phyloP scores from a whole-genome alignment of 2,797 vertebrate genomes.

The Amblyopsis hoosieri region DNA sequence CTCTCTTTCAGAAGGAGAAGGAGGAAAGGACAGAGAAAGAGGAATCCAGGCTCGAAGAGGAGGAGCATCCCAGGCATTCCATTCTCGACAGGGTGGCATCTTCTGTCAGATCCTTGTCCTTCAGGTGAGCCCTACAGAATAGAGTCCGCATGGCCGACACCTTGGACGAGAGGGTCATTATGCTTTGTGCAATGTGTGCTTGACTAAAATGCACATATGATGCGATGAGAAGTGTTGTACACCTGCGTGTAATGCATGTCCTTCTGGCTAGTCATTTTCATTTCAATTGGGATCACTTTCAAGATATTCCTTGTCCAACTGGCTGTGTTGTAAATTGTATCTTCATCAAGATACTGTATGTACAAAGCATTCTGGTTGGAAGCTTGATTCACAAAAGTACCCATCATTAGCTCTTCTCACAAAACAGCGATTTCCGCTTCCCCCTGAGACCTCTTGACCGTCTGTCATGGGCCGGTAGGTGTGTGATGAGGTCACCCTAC shows the following conservation, averaged over 20 bases:
- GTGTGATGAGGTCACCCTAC: conserved; percentile 36
- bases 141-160: background rate
- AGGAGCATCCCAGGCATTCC: conserved; percentile 60
- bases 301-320: too few species aligned
- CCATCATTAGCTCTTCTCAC: background rate
- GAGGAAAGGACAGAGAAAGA: conserved; percentile 42
- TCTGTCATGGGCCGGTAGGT: conserved; percentile 19
- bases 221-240: too few species aligned
- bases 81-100: conserved; percentile 73
- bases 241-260: too few species aligned
- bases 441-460: conserved; percentile 29
- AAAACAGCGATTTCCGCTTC: conserved; percentile 1
- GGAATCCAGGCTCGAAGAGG: conserved; percentile 54
- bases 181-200: background rate
- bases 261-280: too few species aligned
- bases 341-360: background rate
- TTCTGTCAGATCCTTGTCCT: conserved; percentile 76
- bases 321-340: too few species aligned
- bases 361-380: background rate
- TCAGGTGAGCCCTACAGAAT: conserved; percentile 64
- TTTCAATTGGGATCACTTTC: too few species aligned
- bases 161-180: background rate
- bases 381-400: background rate
- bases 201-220: background rate
- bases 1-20: conserved; percentile 41